Conservation (phyloP, 2,113 vertebrate genomes). For the Sclerurus mexicanus region DNA sequence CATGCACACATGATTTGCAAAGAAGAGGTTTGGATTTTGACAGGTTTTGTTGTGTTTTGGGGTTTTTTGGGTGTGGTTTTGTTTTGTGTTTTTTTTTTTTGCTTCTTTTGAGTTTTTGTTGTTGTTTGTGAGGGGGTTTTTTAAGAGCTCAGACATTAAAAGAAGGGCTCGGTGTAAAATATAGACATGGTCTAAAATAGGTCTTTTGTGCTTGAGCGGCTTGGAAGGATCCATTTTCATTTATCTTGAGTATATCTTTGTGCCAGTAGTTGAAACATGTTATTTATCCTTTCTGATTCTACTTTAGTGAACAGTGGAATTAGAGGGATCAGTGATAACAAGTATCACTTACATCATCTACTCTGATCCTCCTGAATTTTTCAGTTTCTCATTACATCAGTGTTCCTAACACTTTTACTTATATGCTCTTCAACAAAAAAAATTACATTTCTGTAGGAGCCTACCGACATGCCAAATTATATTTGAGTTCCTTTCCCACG, state of each 20-base stretch:
- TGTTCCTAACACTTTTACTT: background rate
- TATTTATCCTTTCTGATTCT: background rate
- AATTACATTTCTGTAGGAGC: background rate
- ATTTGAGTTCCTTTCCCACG: background rate
- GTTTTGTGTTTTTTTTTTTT: background rate
- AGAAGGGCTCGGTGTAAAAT: background rate
- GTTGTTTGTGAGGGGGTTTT: background rate
- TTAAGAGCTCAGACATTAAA: background rate
- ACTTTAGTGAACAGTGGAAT: background rate
- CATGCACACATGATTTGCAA: background rate
- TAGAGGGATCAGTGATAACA: background rate
- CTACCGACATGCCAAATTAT: background rate
- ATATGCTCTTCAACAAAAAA: background rate
- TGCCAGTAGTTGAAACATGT: background rate
- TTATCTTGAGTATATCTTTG: background rate
- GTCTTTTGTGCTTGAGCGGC: background rate
- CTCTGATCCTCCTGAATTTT: background rate
- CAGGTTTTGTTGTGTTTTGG: background rate
- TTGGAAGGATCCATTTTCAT: background rate
- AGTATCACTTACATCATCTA: background rate
- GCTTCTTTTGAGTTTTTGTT: background rate
- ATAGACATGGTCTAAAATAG: background rate
- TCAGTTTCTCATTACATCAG: background rate
- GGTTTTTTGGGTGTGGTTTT: background rate
- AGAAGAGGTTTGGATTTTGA: background rate